A percentile compares a stretch with the other conserved stretches of the same genome.
Conservation (phyloP, 2,113 vertebrate genomes). For the Tachycineta bicolor region DNA sequence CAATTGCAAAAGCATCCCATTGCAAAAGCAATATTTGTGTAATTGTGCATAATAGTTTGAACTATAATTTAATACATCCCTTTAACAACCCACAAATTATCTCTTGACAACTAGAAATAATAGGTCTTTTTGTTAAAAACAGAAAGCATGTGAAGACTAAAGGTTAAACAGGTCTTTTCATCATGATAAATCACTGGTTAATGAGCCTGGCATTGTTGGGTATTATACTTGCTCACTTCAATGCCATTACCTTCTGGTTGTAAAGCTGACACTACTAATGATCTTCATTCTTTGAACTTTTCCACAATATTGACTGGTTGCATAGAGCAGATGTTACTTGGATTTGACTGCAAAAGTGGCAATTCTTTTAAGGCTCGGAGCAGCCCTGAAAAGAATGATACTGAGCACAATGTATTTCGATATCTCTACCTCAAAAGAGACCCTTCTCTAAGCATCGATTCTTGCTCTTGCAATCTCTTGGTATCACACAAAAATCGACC, state of each 20-base stretch:
- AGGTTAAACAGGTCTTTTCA: conserved; percentile 97
- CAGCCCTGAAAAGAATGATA: conserved; percentile 28
- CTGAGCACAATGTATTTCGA: conserved; percentile 65
- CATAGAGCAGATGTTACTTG: conserved; percentile 94
- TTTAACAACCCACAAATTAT: conserved; percentile 82
- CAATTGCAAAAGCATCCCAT: neutral
- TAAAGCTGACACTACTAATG: conserved; percentile 97
- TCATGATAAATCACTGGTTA: conserved; percentile 99
- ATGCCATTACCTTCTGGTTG: conserved; percentile 93
- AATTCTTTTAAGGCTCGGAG: conserved; percentile 46
- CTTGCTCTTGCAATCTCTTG: neutral
- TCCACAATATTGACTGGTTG: conserved; percentile 96
- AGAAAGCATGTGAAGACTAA: conserved; percentile 85
- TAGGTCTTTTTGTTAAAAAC: conserved; percentile 81
- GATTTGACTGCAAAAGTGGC: conserved; percentile 72
- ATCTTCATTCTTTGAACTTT: conserved; percentile 95
- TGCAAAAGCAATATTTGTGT: conserved; percentile 46
- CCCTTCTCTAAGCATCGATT: neutral
- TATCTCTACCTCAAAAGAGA: neutral
- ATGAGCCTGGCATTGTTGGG: conserved; percentile 92
- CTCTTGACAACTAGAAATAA: conserved; percentile 84
- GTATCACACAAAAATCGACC: neutral
- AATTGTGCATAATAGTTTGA: conserved; percentile 67
- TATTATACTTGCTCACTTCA: conserved; percentile 90
- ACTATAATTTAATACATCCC: conserved; percentile 79